Percentiles rank a stretch among this genome's conserved stretches.
Conservation (phyloP, 1,140 invertebrate genomes). For the Diuraphis noxia region DNA sequence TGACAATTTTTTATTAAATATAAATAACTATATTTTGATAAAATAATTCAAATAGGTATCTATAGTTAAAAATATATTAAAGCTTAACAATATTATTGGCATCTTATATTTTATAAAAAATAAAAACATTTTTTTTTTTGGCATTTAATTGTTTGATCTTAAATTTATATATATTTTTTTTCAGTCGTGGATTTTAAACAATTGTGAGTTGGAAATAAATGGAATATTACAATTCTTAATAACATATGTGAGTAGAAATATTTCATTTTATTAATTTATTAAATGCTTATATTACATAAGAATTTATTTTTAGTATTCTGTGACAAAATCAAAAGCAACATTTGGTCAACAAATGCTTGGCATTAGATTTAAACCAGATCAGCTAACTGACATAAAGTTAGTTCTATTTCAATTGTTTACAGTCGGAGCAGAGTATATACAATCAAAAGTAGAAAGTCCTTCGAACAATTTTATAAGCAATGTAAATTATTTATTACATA, state of each 20-base stretch:
- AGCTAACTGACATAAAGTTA: constrained; percentile 46
- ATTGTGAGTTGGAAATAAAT: constrained; percentile 66
- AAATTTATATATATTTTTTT: constrained; percentile 57
- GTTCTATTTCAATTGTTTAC: constrained; percentile 23
- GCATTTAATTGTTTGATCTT: neutral
- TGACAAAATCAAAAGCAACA: constrained; percentile 63
- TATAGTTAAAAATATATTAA: neutral
- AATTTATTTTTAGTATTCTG: constrained; percentile 61
- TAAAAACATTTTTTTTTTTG: neutral
- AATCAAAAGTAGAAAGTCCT: constrained; percentile 23
- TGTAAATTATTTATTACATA: neutral
- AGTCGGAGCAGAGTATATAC: constrained; percentile 9
- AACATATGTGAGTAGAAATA: constrained; percentile 59
- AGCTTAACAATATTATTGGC: neutral
- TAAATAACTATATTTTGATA: neutral
- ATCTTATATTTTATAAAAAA: neutral
- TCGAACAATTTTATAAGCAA: constrained; percentile 36
- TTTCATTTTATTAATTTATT: neutral
- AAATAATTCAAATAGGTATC: neutral
- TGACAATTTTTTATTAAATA: neutral
- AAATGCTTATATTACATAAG: constrained; percentile 13
- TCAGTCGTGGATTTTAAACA: constrained; percentile 64
- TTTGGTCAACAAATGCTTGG: constrained; percentile 69
- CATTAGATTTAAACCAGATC: constrained; percentile 64
- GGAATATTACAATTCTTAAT: constrained; percentile 64